phyloP scores from a whole-genome alignment of 53 echinoderm and acorn worm genomes.

The Antedon mediterranea region DNA sequence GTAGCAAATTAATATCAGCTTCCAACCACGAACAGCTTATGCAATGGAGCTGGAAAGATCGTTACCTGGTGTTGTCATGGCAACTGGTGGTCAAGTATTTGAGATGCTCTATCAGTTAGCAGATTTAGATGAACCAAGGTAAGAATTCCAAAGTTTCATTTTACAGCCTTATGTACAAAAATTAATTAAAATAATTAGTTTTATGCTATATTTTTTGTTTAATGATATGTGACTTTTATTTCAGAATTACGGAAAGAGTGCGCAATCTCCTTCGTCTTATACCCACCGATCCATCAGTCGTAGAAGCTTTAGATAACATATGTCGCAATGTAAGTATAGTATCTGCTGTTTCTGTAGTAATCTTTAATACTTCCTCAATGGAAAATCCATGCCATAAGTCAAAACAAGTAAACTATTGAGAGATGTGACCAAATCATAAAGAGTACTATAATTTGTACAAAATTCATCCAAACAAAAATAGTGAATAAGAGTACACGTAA shows the following conservation, averaged over 20 bases:
- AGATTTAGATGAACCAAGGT: slow-evolving; percentile 89
- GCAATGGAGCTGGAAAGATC: slow-evolving; percentile 65
- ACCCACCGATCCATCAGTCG: slow-evolving; percentile 78
- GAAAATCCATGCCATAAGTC: no score
- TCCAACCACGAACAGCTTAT: slow-evolving; percentile 28
- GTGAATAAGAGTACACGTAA: no score
- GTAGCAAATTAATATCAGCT: background rate
- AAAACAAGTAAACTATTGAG: no score
- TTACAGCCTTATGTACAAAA: background rate
- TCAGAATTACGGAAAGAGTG: slow-evolving; percentile 74
- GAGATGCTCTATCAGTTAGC: slow-evolving; percentile 90
- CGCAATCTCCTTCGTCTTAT: slow-evolving; percentile 80
- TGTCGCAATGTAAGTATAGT: slow-evolving; percentile 44
- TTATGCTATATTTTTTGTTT: background rate
- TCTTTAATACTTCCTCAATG: no score
- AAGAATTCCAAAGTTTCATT: background rate
- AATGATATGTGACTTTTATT: background rate
- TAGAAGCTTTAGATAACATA: slow-evolving; percentile 75
- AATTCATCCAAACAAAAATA: no score
- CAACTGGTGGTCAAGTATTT: slow-evolving; percentile 96
- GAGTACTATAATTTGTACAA: no score
- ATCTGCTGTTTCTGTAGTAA: background rate
- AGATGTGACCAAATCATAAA: background rate
- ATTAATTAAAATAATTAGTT: background rate
- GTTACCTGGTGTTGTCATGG: slow-evolving; percentile 98